Percentiles rank a stretch among this genome's conserved stretches.
These are phyloP conservation scores for Allenopithecus nigroviridis DNA, from an alignment of 2,797 vertebrate genomes.

Conservation along the genomic window DNA sequence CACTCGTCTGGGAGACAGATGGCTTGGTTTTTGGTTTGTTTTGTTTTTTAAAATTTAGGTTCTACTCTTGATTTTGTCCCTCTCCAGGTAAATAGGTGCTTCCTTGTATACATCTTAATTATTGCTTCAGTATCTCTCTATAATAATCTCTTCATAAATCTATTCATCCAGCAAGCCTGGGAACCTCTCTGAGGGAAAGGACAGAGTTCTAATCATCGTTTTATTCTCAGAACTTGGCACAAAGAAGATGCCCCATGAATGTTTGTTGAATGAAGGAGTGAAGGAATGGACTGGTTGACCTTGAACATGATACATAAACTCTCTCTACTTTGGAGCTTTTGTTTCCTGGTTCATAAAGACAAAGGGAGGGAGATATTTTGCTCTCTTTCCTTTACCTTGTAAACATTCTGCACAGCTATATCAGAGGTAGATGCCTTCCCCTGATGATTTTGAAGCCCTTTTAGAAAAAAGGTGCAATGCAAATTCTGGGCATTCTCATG, in stretches of 20 bases:
- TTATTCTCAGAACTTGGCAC: neutral
- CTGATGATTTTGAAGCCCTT: neutral
- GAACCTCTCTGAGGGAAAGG: neutral
- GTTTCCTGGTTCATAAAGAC: neutral
- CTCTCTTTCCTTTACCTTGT: neutral
- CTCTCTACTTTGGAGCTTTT: neutral
- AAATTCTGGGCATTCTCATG: conserved; percentile 40
- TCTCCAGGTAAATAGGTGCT: neutral
- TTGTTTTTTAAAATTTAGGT: neutral
- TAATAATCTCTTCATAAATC: neutral
- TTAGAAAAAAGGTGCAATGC: neutral
- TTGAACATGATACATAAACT: neutral
- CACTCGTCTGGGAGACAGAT: neutral
- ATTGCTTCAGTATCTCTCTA: neutral
- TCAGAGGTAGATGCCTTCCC: neutral
- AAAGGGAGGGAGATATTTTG: neutral
- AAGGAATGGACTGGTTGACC: neutral
- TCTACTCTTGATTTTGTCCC: neutral
- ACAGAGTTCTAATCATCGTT: neutral
- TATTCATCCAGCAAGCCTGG: neutral
- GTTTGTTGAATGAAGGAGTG: neutral
- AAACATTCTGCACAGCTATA: neutral
- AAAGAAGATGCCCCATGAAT: neutral
- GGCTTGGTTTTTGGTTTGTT: neutral
- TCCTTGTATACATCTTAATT: neutral